phyloP scores from a whole-genome alignment of 1,140 invertebrate species.

The Aphaenogaster floridana region DNA sequence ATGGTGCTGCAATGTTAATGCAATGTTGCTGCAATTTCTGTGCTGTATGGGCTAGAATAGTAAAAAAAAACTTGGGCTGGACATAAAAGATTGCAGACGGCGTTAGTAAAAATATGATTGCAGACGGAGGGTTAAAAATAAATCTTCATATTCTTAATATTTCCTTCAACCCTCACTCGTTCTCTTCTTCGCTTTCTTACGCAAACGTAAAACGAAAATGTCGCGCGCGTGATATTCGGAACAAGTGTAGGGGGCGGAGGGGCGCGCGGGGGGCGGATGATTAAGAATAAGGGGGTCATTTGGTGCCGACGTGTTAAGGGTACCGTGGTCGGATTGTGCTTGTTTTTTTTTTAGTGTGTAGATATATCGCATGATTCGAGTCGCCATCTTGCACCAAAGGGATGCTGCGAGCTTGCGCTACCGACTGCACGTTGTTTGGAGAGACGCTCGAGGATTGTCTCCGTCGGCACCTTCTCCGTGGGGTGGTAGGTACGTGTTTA shows the following conservation, averaged over 20 bases:
- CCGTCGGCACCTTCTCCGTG: constrained; percentile 61
- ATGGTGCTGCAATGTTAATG: too few relatives aligned
- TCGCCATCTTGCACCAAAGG: not conserved
- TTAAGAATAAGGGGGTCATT: not conserved
- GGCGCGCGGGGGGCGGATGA: not conserved
- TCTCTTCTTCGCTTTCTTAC: not conserved
- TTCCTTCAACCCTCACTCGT: not conserved
- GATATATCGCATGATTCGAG: not conserved
- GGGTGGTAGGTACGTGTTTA: constrained; percentile 69
- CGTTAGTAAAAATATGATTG: too few relatives aligned
- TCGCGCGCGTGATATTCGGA: not conserved
- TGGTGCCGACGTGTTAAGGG: not conserved
- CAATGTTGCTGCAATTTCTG: too few relatives aligned
- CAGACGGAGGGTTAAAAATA: too few relatives aligned
- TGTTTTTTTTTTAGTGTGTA: not conserved
- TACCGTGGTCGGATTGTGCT: not conserved
- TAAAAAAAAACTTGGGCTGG: too few relatives aligned
- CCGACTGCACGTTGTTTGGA: constrained; percentile 24
- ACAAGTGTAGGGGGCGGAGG: not conserved
- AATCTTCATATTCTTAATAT: too few relatives aligned
- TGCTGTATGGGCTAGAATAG: too few relatives aligned
- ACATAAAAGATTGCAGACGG: too few relatives aligned
- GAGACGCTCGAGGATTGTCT: constrained; percentile 31
- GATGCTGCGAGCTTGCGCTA: not conserved
- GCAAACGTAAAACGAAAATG: not conserved